Base-by-base conservation (phyloP, 2,888 invertebrate species). In the Himalopsyche tibetana region DNA sequence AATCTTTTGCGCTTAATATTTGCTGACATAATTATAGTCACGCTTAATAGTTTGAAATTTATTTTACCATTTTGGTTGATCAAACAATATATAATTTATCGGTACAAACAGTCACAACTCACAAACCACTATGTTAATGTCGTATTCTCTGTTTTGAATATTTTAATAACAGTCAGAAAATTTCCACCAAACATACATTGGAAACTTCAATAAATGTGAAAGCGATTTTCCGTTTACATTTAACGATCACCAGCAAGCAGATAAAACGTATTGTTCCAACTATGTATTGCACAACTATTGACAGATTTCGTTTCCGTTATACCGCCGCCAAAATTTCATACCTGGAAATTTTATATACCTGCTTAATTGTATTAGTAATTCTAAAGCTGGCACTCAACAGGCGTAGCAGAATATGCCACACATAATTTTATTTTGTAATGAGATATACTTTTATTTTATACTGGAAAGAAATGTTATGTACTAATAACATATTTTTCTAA, bases 221-320 rank as follows among this genome's bases (percentile, higher is more conserved):
- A 28, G 36, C 38, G 5, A 74, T 74, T 74, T 38, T 74, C 38
- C 74, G 74, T 74, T 74, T 15, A 38, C 38, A 74, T 74, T 74
- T 38, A 74, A 36, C 36, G 38, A 12, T 74, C 74, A 74, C 38
- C 74, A 74, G 74, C 28, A 42, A 80, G 11, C 80, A 80, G 19
- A 51, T 51, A 80, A 28, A 6, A 51, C 45, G 80, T 15, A 51
- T 80, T 45, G 80, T 80, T 42, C 80, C 45, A 28, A 80, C 28
- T 80, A 51, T 80, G 45, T 80, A 80, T 80, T 80, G 42, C n/a
- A 74, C 36, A 80, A 19, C 40, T 82, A 82, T 63, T 82, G 82
- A 82, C 82, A 82, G 82, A 82, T 82, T 82, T 63, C 42, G 55
- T 36, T 17, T 82, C 82, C 82, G 82, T 38, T 38, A 74, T 28